Evolutionary conservation across 2,113 vertebrate genomes (phyloP).

Genomic region (Neolamprologus cancellatus): DNA sequence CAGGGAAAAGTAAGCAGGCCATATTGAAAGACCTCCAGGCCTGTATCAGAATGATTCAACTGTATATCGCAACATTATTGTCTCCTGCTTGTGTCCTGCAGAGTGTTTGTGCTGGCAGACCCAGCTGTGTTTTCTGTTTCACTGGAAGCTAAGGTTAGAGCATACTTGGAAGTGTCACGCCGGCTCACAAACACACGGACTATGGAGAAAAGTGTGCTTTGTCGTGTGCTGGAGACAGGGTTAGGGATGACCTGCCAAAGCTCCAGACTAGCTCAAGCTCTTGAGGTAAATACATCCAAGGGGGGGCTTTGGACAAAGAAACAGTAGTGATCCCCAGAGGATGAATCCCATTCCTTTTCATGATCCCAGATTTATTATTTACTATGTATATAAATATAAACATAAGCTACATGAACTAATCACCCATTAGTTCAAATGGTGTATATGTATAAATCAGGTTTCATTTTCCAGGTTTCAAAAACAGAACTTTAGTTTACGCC

Average conservation of each 20-base stretch:
- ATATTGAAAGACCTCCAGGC: background rate
- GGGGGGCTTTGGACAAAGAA: background rate
- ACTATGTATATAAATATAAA: background rate
- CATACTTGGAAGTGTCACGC: background rate
- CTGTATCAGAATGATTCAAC: background rate
- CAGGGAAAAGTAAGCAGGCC: background rate
- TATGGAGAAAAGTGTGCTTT: background rate
- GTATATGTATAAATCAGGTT: background rate
- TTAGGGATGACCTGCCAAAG: background rate
- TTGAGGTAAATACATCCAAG: background rate
- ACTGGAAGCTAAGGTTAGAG: background rate
- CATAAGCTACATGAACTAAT: background rate
- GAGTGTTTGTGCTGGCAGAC: background rate
- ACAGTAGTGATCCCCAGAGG: background rate
- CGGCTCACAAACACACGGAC: background rate
- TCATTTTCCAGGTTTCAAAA: background rate
- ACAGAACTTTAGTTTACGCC: background rate
- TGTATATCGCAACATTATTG: background rate
- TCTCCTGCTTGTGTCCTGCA: background rate
- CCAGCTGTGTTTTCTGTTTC: background rate
- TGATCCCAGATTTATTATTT: background rate
- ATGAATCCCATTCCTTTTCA: background rate
- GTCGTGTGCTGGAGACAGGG: background rate
- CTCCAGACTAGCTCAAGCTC: background rate
- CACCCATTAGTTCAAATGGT: background rate